Percentiles rank a stretch among this genome's conserved stretches.
Evolutionary conservation across 2,888 invertebrate genomes (phyloP).

Genomic region (Ectemnius cavifrons): DNA sequence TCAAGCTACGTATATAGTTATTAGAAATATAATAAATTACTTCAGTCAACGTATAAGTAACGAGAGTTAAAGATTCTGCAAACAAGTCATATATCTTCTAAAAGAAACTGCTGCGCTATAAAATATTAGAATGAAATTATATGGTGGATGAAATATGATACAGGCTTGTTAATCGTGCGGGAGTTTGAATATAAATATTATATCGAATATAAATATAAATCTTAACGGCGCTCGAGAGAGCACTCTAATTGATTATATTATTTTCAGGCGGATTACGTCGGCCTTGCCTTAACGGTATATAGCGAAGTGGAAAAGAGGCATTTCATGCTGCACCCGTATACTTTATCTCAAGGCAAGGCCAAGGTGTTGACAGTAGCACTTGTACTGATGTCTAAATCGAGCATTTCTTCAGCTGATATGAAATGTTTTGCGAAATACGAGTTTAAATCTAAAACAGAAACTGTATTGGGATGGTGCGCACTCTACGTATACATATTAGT

Average conservation of each 20-base stretch:
- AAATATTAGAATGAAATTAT: too few species aligned
- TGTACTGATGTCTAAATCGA: not conserved
- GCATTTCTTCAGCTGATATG: not conserved
- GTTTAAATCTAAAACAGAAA: not conserved
- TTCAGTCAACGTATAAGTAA: constrained; percentile 52
- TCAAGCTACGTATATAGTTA: constrained; percentile 45
- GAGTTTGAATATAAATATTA: constrained; percentile 1
- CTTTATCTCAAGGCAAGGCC: constrained; percentile 74
- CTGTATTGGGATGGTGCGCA: constrained; percentile 30
- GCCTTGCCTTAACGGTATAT: constrained; percentile 73
- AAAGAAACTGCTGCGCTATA: too few species aligned
- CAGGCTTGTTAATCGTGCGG: not conserved
- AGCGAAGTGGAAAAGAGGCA: not conserved
- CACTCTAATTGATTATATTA: constrained; percentile 30
- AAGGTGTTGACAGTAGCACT: constrained; percentile 73
- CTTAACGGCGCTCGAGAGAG: constrained; percentile 10
- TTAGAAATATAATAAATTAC: constrained; percentile 39
- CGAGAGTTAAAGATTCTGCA: not conserved
- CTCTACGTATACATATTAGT: constrained; percentile 59
- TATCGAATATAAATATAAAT: not conserved
- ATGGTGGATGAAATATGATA: too few species aligned
- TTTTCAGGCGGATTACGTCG: constrained; percentile 74
- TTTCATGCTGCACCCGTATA: constrained; percentile 13
- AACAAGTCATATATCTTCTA: too few species aligned
- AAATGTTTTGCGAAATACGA: not conserved